These are phyloP conservation scores for Triplophysa tibetana DNA, from an alignment of 2,113 vertebrate species.

Conservation along the genomic window DNA sequence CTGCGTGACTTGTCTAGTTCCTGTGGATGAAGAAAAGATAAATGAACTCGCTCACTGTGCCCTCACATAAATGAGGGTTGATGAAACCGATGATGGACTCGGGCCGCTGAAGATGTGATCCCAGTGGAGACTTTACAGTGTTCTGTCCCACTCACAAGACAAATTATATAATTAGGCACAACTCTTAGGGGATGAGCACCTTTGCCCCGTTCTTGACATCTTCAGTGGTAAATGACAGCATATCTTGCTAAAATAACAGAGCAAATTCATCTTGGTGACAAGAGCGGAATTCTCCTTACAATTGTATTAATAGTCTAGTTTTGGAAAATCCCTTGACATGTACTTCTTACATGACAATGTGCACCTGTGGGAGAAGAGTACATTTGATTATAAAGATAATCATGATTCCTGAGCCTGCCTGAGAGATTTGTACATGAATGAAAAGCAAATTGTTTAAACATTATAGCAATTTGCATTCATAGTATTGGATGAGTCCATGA, in stretches of 20 bases:
- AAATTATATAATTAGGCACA: constrained; percentile 79
- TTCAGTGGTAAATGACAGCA: constrained; percentile 73
- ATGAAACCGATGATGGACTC: constrained; percentile 71
- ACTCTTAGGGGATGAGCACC: constrained; percentile 71
- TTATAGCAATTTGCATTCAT: background rate
- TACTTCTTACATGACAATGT: background rate
- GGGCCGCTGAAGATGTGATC: constrained; percentile 69
- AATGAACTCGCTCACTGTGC: constrained; percentile 27
- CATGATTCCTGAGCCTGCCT: background rate
- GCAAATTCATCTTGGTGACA: constrained; percentile 74
- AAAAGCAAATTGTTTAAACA: constrained; percentile 10
- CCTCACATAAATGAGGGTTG: constrained; percentile 44
- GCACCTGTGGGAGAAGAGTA: background rate
- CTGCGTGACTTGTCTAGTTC: constrained; percentile 17
- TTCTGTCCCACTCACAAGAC: constrained; percentile 76
- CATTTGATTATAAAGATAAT: constrained; percentile 25
- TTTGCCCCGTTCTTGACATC: constrained; percentile 73
- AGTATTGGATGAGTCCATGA: constrained; percentile 8
- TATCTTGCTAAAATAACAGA: constrained; percentile 67
- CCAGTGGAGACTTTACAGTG: constrained; percentile 70
- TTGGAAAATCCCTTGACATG: background rate
- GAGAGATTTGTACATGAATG: constrained; percentile 26
- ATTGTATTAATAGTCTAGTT: constrained; percentile 33
- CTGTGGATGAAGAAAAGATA: constrained; percentile 33
- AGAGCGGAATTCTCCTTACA: constrained; percentile 38